These are phyloP conservation scores for Telmatochromis sp. DNA, from an alignment of 2,113 vertebrate species.

Conservation along the genomic window DNA sequence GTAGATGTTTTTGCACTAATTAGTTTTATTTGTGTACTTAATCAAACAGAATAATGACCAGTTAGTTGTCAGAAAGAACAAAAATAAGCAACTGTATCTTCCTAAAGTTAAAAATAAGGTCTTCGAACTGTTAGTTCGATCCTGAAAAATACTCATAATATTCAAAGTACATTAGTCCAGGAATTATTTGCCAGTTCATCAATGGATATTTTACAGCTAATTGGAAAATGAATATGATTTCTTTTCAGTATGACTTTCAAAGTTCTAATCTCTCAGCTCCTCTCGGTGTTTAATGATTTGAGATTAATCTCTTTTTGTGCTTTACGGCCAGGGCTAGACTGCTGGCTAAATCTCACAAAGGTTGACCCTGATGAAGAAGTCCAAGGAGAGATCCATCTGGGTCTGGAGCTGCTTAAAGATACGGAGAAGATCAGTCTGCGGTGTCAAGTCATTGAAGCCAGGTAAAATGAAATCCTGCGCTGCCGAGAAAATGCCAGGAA, in stretches of 20 bases:
- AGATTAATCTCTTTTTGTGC: neutral
- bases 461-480: slow-evolving; percentile 49
- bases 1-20: neutral
- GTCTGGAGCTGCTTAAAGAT: slow-evolving; percentile 65
- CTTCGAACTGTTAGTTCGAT: neutral
- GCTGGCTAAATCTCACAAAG: slow-evolving; percentile 82
- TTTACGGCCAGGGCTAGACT: slow-evolving; percentile 72
- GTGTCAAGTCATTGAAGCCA: slow-evolving; percentile 83
- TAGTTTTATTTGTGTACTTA: neutral
- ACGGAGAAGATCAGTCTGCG: slow-evolving; percentile 59
- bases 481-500: neutral
- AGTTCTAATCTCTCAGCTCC: neutral
- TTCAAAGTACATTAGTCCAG: neutral
- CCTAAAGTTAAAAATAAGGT: neutral
- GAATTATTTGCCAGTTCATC: neutral
- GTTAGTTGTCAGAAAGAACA: neutral
- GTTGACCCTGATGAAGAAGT: slow-evolving; percentile 83
- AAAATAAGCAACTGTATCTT: neutral
- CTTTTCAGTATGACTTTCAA: neutral
- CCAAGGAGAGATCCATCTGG: slow-evolving; percentile 83
- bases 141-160: neutral
- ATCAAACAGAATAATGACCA: neutral
- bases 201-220: neutral
- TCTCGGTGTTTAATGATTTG: neutral
- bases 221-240: neutral